Base-by-base conservation (phyloP, 2,888 invertebrate species). In the Rhagonycha lutea region DNA sequence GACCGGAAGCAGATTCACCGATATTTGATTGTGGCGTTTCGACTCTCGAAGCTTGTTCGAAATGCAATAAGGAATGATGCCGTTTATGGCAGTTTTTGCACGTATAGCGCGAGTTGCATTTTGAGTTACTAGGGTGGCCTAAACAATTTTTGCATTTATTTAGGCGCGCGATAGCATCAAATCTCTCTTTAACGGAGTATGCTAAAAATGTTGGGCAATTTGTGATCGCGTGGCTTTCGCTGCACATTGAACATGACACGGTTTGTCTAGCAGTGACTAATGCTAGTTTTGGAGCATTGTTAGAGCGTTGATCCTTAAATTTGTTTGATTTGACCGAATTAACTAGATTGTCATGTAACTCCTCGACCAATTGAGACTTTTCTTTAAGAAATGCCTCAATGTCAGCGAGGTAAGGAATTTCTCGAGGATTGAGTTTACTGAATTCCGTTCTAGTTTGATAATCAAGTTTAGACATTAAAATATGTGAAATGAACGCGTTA, bases 391-490 rank as follows among this genome's bases (percentile, higher is more conserved):
- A 70, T 8, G n/a, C 12, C n/a, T 14, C 9, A 9, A 70, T 71
- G 23, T 71, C 63, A 10, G 10, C 10, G 14, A 71, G 14, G n/a
- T 28, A 28, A 26, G 71, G 63, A n/a, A 63, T 29, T n/a, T 26
- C 32, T 4, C 65, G 29, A 9, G 67, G 18, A 26, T 32, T 65
- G 3, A 23, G 26, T 65, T 72, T 60, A 4, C 24, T 72, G n/a
- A 72, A 72, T 65, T 65, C 18, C 5, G 14, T 2, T 18, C 24
- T 67, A 2, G 71, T 65, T n/a, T 11, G 3, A 14, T 4, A 3
- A n/a, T 72, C 71, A 12, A 72, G 24, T 65, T 72, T 72, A 5
- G 71, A 32, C 28, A 65, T 23, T 23, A 72, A 47, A 4, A 65
- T 67, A 24, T 65, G 23, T 47, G 28, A 18, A n/a, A 72, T 65